phyloP scores from a whole-genome alignment of 2,797 vertebrate genomes.

The Danio kyathit region DNA sequence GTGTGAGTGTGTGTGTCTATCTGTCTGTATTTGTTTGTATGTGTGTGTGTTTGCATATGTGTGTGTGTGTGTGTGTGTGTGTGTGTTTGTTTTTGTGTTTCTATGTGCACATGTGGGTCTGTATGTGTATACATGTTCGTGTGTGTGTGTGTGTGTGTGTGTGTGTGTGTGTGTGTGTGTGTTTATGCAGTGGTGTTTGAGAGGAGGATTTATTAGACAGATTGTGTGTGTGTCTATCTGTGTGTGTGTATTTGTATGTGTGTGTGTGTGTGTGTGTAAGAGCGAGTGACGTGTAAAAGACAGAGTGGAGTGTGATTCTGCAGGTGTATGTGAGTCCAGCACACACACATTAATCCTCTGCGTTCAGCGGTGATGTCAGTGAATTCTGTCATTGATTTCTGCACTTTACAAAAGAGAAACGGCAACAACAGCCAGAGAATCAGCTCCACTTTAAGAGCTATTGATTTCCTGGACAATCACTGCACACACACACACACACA shows the following conservation, averaged over 20 bases:
- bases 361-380: constrained; percentile 20
- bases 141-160: too few relatives aligned
- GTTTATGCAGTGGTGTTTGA: too few relatives aligned
- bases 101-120: too few relatives aligned
- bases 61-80: not conserved
- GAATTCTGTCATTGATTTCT: constrained; percentile 54
- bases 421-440: constrained; percentile 29
- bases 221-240: too few relatives aligned
- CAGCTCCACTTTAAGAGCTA: constrained; percentile 51
- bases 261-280: not conserved
- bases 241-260: too few relatives aligned
- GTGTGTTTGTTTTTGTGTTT: too few relatives aligned
- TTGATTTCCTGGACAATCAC: constrained; percentile 36
- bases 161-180: too few relatives aligned
- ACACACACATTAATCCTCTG: constrained; percentile 13
- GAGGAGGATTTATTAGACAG: too few relatives aligned
- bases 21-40: too few relatives aligned
- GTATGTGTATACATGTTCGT: too few relatives aligned
- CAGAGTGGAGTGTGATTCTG: not conserved
- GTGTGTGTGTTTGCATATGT: not conserved
- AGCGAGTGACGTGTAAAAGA: constrained; percentile 14
- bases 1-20: not conserved
- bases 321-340: not conserved
- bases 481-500: too few relatives aligned
- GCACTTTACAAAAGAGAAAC: constrained; percentile 38